phyloP scores from a whole-genome alignment of 1,140 invertebrate genomes.

The Drosophila elegans region DNA sequence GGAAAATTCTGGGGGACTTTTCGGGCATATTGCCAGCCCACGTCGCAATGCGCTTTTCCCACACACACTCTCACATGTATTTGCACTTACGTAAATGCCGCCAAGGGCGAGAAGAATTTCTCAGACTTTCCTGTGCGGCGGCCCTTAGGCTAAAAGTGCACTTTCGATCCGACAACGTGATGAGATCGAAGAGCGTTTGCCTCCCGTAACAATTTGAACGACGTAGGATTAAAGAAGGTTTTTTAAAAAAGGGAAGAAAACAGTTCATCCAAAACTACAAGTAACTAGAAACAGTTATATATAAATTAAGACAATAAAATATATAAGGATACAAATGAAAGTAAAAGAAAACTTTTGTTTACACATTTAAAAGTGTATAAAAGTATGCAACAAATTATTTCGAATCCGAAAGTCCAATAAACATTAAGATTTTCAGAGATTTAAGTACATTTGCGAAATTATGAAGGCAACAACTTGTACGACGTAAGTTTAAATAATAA shows the following conservation, averaged over 20 bases:
- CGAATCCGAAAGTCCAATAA: too few relatives aligned
- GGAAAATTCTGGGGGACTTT: background rate
- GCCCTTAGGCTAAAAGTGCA: conserved; percentile 14
- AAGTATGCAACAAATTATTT: too few relatives aligned
- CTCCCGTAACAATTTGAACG: too few relatives aligned
- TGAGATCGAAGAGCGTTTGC: background rate
- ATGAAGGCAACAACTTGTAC: too few relatives aligned
- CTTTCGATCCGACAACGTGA: conserved; percentile 16
- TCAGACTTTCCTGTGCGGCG: conserved; percentile 3
- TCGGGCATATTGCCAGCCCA: conserved; percentile 10
- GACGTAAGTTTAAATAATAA: too few relatives aligned
- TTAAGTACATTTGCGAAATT: too few relatives aligned
- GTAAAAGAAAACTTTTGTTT: too few relatives aligned
- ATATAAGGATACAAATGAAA: too few relatives aligned
- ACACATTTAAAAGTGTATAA: too few relatives aligned
- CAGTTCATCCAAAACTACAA: background rate
- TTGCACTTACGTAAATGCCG: background rate
- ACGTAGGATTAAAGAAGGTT: background rate
- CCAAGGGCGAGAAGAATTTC: conserved; percentile 5
- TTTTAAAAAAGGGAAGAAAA: background rate
- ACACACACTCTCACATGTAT: background rate
- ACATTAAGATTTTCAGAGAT: too few relatives aligned
- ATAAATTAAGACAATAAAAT: too few relatives aligned
- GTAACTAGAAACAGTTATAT: too few relatives aligned
- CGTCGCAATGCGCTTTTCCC: conserved; percentile 43